Evolutionary conservation across 92 coral and sea anemone genomes (phyloP), one percentile per base, ranked within the genome.

Genomic region (Blastomussa wellsi): DNA sequence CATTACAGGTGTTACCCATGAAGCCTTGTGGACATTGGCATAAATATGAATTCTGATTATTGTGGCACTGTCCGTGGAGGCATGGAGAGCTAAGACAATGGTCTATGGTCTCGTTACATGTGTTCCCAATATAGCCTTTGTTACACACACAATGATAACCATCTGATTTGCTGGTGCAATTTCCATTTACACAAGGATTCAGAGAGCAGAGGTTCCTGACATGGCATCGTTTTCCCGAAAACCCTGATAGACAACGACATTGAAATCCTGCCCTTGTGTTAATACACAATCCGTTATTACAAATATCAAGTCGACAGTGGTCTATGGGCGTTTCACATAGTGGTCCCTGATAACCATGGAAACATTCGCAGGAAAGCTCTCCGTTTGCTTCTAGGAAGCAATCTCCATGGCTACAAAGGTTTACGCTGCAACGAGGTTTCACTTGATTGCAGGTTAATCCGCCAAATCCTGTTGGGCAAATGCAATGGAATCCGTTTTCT

Each of bases 131-230:
- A 80, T 68, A 94, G 42, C 89, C 91, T 39, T 83, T 82, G n/a
- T 80, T 89, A 72, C 98, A 94, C 37, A 86, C 72, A 60, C 98
- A 94, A 9, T 77, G 87, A 48, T 51, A 82, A 10, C 62, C 91
- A 88, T 77, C 66, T 68, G 42, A 81, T 82, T 77, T 77, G 77
- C 48, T 74, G 48, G 79, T 76, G 36, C 98, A 95, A 47, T 74
- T 75, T 1, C 98, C 98, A n/a, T 86, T 82, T 26, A 85, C 80
- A 75, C 98, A 95, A 19, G 90, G 94, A 33, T 59, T 86, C 31
- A 49, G 33, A 17, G 38, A 53, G 73, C 98, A 95, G 42, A 71
- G 79, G 39, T 91, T 80, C 59, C 51, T 84, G 38, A 72, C 73
- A 31, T 84, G 91, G 72, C 93, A 90, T 28, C 91, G 93, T 67